A percentile compares a stretch with the other conserved stretches of the same genome.
Conservation (phyloP, 1,140 invertebrate genomes). For the Drosophila busckii region DNA sequence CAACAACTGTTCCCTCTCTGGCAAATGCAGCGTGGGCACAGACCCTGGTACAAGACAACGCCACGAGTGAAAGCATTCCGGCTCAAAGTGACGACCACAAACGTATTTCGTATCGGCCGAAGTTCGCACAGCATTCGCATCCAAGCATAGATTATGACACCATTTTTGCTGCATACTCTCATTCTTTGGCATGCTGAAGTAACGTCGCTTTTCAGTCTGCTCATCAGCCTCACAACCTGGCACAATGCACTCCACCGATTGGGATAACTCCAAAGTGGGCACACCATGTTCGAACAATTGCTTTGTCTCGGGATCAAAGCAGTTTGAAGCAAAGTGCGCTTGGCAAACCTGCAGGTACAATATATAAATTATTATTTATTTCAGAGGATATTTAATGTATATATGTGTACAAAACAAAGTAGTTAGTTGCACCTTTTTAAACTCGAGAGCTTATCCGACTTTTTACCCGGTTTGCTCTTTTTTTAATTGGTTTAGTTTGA, state of each 20-base stretch:
- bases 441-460: too few relatives aligned
- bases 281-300: slow-evolving; percentile 37
- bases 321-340: slow-evolving; percentile 44
- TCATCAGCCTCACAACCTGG: slow-evolving; percentile 28
- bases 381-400: not conserved
- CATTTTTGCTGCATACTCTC: slow-evolving; percentile 27
- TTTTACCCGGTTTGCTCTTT: too few relatives aligned
- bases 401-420: too few relatives aligned
- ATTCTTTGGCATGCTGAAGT: slow-evolving; percentile 46
- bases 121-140: slow-evolving; percentile 4
- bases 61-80: slow-evolving; percentile 35
- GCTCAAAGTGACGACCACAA: slow-evolving; percentile 61
- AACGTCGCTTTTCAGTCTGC: slow-evolving; percentile 12
- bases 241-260: slow-evolving; percentile 33
- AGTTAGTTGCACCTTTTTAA: too few relatives aligned
- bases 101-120: slow-evolving; percentile 25
- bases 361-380: not conserved
- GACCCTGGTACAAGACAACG: slow-evolving; percentile 40
- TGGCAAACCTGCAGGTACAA: slow-evolving; percentile 39
- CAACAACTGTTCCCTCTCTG: slow-evolving; percentile 26
- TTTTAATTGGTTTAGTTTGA: too few relatives aligned
- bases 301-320: slow-evolving; percentile 40
- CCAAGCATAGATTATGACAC: slow-evolving; percentile 49
- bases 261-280: slow-evolving; percentile 50
- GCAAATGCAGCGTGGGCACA: slow-evolving; percentile 45